Conservation (phyloP, 1,140 invertebrate species). For the Aleiodes sp. region DNA sequence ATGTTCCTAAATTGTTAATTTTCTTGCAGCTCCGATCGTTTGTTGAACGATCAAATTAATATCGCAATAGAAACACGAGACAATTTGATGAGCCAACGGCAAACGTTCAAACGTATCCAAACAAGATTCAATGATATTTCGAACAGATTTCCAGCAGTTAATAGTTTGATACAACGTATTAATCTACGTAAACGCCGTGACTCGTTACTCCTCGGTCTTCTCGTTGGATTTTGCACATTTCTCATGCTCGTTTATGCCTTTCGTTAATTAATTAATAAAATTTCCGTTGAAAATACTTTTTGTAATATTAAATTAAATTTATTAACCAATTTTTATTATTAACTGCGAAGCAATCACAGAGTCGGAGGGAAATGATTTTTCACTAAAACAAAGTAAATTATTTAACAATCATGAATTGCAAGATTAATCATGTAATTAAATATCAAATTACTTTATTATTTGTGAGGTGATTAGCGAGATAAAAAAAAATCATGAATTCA, state of each 20-base stretch:
- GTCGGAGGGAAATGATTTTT: too few species aligned
- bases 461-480: too few species aligned
- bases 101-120: constrained; percentile 88
- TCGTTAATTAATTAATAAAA: constrained; percentile 62
- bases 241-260: constrained; percentile 87
- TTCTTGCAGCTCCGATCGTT: constrained; percentile 82
- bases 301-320: too few species aligned
- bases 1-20: constrained; percentile 13
- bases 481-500: too few species aligned
- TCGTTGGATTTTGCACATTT: constrained; percentile 89
- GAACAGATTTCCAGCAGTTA: constrained; percentile 88
- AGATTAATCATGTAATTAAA: too few species aligned
- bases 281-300: too few species aligned
- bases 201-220: constrained; percentile 86
- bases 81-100: constrained; percentile 86
- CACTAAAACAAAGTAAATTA: too few species aligned
- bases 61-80: constrained; percentile 96
- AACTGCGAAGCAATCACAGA: too few species aligned
- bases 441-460: too few species aligned
- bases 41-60: constrained; percentile 96
- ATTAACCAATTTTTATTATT: too few species aligned
- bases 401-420: too few species aligned
- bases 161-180: constrained; percentile 91
- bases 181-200: constrained; percentile 92
- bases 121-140: constrained; percentile 92